phyloP scores from a whole-genome alignment of 35 echinoderm and acorn worm genomes.

The Acanthaster planci region DNA sequence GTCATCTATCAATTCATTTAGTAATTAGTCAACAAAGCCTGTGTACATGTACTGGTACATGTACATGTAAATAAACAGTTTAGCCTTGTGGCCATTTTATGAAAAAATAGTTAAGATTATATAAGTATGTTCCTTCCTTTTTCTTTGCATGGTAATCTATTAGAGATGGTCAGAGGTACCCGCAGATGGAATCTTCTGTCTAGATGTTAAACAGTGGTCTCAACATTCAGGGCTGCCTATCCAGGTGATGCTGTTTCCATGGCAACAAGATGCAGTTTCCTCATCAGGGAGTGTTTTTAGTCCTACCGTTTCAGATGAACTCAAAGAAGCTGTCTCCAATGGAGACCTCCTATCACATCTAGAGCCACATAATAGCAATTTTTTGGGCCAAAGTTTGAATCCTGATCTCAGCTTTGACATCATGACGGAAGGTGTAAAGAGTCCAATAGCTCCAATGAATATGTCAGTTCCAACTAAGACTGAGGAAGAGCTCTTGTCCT shows the following conservation, averaged over 20 bases:
- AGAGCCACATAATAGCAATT: background rate
- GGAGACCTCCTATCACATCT: background rate
- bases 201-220: conserved; percentile 25
- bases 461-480: background rate
- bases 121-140: background rate
- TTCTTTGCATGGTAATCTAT: background rate
- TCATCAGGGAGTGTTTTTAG: too few species aligned
- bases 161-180: conserved; percentile 80
- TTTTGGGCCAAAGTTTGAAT: background rate
- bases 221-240: background rate
- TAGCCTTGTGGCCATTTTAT: too few species aligned
- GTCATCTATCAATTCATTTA: too few species aligned
- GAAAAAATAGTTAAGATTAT: too few species aligned
- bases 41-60: too few species aligned
- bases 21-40: too few species aligned
- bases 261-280: conserved; percentile 50
- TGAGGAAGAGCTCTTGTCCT: background rate
- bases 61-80: too few species aligned
- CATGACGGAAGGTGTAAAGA: background rate
- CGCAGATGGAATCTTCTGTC: conserved; percentile 67
- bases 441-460: conserved; percentile 21
- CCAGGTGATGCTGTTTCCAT: conserved; percentile 61
- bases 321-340: background rate
- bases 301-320: background rate
- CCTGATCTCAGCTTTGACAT: background rate